Conservation (phyloP, 2,888 invertebrate genomes). For the Andrena camellia region DNA sequence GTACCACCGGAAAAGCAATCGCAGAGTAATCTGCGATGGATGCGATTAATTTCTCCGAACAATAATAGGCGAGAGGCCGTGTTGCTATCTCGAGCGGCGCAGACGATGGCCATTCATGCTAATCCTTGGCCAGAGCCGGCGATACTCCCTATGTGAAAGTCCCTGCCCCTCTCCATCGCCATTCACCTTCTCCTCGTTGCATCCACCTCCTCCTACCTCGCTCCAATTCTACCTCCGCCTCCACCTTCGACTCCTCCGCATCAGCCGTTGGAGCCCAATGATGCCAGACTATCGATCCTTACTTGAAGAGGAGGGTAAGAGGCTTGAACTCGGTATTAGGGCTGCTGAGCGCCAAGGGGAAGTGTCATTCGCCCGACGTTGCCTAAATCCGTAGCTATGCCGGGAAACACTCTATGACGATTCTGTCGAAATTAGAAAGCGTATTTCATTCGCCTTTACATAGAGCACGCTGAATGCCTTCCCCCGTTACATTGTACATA, state of each 20-base stretch:
- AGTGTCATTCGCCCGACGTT: slow-evolving; percentile 77
- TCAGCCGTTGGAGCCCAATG: slow-evolving; percentile 76
- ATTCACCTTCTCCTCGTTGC: slow-evolving; percentile 64
- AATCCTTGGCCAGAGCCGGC: slow-evolving; percentile 76
- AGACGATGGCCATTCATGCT: slow-evolving; percentile 81
- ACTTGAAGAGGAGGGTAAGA: slow-evolving; percentile 75
- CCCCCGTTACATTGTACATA: background rate
- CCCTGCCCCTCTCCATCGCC: slow-evolving; percentile 60
- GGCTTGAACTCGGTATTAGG: slow-evolving; percentile 77
- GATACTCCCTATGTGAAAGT: slow-evolving; percentile 69
- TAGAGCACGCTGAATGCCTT: slow-evolving; percentile 17
- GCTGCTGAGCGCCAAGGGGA: slow-evolving; percentile 70
- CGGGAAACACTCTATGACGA: slow-evolving; percentile 49
- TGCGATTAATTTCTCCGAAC: slow-evolving; percentile 81
- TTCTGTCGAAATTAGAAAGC: slow-evolving; percentile 62
- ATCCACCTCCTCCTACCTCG: slow-evolving; percentile 59
- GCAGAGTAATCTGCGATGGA: slow-evolving; percentile 78
- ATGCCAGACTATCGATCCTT: slow-evolving; percentile 82
- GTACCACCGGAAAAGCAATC: slow-evolving; percentile 74
- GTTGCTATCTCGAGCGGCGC: slow-evolving; percentile 78
- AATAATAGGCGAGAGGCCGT: slow-evolving; percentile 77
- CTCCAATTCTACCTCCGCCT: slow-evolving; percentile 58
- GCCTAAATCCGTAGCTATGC: slow-evolving; percentile 67
- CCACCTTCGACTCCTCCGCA: slow-evolving; percentile 71
- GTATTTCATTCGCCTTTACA: slow-evolving; percentile 26